Base-by-base conservation (phyloP, 2,888 invertebrate genomes). In the Lepeophtheirus nordmannii region DNA sequence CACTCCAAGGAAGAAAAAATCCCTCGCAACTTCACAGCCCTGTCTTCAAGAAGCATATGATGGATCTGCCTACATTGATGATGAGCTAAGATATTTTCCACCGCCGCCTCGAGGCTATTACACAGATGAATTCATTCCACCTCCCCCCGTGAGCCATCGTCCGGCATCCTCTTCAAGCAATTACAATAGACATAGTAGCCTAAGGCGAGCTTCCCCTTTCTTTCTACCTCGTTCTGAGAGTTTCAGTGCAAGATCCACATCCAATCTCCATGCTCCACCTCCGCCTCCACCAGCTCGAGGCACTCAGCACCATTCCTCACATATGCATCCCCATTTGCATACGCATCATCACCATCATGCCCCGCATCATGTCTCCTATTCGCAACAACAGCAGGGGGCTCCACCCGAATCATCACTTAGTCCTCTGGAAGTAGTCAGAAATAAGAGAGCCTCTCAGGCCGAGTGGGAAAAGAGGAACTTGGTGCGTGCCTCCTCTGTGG, bases 381-480 rank as follows among this genome's bases (percentile, higher is more conserved):
- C 30, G 30, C 30, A n/a, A n/a, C n/a, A n/a, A n/a, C n/a, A 30
- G 30, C 30, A 30, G 30, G 3, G 7, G 7, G 30, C 7, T 30
- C 30, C 30, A 30, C 30, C 30, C 2, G 53, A 46, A 8, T 8
- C 53, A 2, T 46, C 53, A 2, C 53, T 46, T 46, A 46, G 53
- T 8, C 53, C 53, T 46, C 53, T 46, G 2, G 53, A 46, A 17
- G 53, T 46, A 14, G 53, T 46, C n/a, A 2, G 53, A 17, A 2
- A 46, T 8, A 46, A 46, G 53, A 14, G 53, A 17, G 53, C 53
- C 53, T 46, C 53, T 17, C 53, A 46, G 53, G 53, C 53, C 3
- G n/a, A 46, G 53, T 46, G 53, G 53, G 53, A 46, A 46, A 46
- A 46, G 53, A 46, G 53, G 53, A 46, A 46, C 53, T 3, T 46